Conservation (phyloP, 2,888 invertebrate genomes). For the Lasioglossum calceatum region DNA sequence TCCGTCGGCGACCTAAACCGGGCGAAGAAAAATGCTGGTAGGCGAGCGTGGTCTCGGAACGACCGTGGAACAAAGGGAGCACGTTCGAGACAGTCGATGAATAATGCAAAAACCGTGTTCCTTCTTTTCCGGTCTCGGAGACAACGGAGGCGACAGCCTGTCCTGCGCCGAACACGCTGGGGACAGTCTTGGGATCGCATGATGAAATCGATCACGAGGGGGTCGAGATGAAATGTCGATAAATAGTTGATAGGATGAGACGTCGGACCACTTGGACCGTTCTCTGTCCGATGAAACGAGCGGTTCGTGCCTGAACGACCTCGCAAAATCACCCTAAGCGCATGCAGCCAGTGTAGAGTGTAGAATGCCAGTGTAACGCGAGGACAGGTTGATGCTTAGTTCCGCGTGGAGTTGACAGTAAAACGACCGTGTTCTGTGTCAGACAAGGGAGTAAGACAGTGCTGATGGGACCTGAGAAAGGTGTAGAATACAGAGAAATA, state of each 20-base stretch:
- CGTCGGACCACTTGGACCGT: background rate
- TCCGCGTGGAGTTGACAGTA: background rate
- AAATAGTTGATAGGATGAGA: constrained; percentile 14
- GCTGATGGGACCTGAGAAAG: too few species aligned
- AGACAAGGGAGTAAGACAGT: background rate
- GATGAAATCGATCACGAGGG: background rate
- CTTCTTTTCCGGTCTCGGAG: constrained; percentile 15
- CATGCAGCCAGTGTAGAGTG: background rate
- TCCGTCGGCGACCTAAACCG: background rate
- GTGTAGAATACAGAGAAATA: background rate
- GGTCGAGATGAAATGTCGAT: constrained; percentile 6
- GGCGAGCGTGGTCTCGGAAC: background rate
- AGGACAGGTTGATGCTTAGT: background rate
- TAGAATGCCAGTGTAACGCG: background rate
- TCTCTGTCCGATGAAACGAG: background rate
- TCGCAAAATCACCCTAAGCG: background rate
- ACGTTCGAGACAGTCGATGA: constrained; percentile 49
- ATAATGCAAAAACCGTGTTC: constrained; percentile 47
- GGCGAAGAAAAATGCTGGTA: constrained; percentile 36
- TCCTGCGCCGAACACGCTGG: background rate
- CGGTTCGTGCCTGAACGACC: background rate
- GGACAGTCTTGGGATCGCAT: constrained; percentile 12
- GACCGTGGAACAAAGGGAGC: constrained; percentile 35
- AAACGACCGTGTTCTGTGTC: background rate
- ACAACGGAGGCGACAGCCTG: background rate